phyloP scores from a whole-genome alignment of 2,113 vertebrate species.

The Lophura nycthemera region DNA sequence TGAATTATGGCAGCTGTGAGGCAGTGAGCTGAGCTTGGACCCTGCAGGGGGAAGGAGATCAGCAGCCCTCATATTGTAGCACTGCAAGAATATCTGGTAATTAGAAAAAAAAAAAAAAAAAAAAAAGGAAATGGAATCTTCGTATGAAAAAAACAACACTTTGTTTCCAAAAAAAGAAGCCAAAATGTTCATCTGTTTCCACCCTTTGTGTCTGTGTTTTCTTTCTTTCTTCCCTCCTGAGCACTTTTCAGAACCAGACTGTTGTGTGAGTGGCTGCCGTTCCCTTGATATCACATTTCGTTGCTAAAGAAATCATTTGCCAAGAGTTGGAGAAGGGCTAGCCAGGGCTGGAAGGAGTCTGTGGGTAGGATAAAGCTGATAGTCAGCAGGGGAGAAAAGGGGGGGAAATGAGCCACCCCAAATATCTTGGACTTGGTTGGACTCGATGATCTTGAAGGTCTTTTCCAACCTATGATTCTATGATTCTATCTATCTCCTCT shows the following conservation, averaged over 20 bases:
- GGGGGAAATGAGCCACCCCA: not conserved
- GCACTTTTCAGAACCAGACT: not conserved
- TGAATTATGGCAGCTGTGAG: not conserved
- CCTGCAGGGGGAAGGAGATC: not conserved
- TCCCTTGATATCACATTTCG: slow-evolving; percentile 2
- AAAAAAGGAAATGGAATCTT: not conserved
- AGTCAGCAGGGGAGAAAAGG: slow-evolving; percentile 31
- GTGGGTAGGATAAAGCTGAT: slow-evolving; percentile 47
- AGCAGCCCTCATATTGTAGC: not conserved
- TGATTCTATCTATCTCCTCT: not conserved
- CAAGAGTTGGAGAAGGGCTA: not conserved
- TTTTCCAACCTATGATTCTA: too few relatives aligned
- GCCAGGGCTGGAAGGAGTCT: slow-evolving; percentile 33
- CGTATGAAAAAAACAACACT: not conserved
- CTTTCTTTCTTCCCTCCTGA: not conserved
- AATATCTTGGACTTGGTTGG: not conserved
- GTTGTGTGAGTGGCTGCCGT: not conserved
- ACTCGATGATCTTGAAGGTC: too few relatives aligned
- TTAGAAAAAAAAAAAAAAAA: not conserved
- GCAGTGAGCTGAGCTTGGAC: not conserved
- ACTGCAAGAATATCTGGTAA: not conserved
- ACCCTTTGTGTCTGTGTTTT: not conserved
- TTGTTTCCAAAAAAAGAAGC: not conserved
- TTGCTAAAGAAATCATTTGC: not conserved
- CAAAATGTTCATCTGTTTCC: not conserved